These are phyloP conservation scores for Echinarachnius parma DNA, from an alignment of 53 echinoderm and acorn worm genomes.

Conservation along the genomic window DNA sequence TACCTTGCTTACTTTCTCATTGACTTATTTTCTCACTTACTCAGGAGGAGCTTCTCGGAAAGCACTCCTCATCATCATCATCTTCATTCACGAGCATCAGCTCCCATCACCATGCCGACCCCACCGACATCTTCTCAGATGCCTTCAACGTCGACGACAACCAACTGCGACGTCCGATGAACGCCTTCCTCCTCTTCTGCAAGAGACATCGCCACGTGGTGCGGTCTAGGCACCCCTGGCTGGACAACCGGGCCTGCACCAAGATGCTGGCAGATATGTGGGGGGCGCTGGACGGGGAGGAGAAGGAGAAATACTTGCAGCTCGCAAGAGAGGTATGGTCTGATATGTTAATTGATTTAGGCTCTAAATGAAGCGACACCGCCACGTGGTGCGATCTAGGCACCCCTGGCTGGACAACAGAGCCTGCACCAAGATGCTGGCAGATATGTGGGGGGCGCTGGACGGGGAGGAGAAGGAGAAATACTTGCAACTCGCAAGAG, in stretches of 20 bases:
- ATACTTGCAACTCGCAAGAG: conserved; percentile 62
- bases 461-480: conserved; percentile 56
- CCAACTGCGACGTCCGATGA: conserved; percentile 71
- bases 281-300: conserved; percentile 70
- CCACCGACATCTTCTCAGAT: not conserved
- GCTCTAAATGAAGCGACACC: not conserved
- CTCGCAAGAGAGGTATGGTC: conserved; percentile 72
- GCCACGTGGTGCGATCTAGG: conserved; percentile 11
- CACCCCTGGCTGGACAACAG: conserved; percentile 51
- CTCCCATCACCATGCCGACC: not conserved
- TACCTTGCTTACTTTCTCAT: not conserved
- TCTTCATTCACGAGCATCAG: not conserved
- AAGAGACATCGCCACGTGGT: conserved; percentile 74
- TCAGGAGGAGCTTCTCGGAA: conserved; percentile 18
- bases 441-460: conserved; percentile 57
- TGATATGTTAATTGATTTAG: too few species aligned
- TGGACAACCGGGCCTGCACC: conserved; percentile 71
- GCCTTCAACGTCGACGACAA: conserved; percentile 9
- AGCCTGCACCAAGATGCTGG: conserved; percentile 63
- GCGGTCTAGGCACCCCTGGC: conserved; percentile 64
- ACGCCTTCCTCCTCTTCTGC: conserved; percentile 76
- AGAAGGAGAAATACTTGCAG: conserved; percentile 69
- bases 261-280: conserved; percentile 87
- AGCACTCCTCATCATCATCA: conserved; percentile 3
- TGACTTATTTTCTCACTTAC: not conserved